Evolutionary conservation across 1,140 invertebrate species (phyloP), one percentile per base, ranked within the genome.

Genomic region (Musca domestica): DNA sequence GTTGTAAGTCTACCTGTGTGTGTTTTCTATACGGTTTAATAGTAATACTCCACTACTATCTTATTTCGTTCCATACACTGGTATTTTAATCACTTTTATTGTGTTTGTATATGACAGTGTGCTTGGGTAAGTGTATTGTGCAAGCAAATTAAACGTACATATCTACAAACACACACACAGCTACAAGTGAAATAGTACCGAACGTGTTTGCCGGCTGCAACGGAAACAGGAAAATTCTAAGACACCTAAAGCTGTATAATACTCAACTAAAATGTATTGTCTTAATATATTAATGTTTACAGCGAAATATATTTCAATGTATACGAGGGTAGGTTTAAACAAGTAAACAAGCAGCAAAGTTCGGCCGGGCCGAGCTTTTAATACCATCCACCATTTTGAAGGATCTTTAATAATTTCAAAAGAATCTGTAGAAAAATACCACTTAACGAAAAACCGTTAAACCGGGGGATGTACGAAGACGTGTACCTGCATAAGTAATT

Each of bases 221-320:
- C 30, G 56, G 56, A 61, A 61, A 61, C 56, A 61, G 56, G 56
- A 61, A 58, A 27, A 58, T 58, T 30, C 14, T 30, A 58, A 58
- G 54, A 58, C 54, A 58, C 27, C 27, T 61, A 20, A 61, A 61
- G 56, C 52, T 56, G 14, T 56, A 56, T 56, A 56, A 56, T 56
- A 41, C n/a, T 61, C 56, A 41, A 61, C n/a, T 9, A 61, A 61
- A 61, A 41, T 61, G n/a, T 34, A 61, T 61, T 61, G 56, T 61
- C 56, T 61, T 61, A 34, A 61, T 61, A 61, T 34, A 61, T 56
- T 56, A 56, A 56, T 56, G 52, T 56, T 56, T 56, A 56, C 52
- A 22, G 17, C 17, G 48, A 51, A 19, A 51, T 9, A 51, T 19
- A 51, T 22, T 19, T 2, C 6, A 9, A 20, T 19, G 20, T 5